phyloP scores from a whole-genome alignment of 2,113 vertebrate genomes.

The Nyctereutes procyonoides region DNA sequence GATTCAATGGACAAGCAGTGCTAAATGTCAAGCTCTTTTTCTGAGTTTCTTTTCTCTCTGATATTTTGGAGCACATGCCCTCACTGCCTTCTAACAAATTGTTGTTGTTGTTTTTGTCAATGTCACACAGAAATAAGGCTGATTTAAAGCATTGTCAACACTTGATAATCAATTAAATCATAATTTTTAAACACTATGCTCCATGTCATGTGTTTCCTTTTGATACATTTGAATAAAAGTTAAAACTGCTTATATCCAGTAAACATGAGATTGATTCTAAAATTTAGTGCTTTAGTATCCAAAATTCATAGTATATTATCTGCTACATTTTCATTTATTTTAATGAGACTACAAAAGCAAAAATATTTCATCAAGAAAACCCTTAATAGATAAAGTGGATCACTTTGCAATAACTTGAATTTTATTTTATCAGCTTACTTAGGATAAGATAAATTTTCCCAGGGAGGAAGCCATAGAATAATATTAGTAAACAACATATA shows the following conservation, averaged over 20 bases:
- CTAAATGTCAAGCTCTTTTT: background rate
- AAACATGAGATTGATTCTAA: background rate
- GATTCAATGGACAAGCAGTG: background rate
- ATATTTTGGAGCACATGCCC: background rate
- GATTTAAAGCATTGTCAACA: background rate
- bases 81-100: background rate
- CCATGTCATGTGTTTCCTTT: background rate
- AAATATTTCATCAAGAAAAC: background rate
- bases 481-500: background rate
- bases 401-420: background rate
- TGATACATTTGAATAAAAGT: background rate
- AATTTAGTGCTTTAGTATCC: background rate
- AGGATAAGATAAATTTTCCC: background rate
- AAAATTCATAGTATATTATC: background rate
- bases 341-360: background rate
- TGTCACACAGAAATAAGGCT: background rate
- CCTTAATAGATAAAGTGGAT: background rate
- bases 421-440: background rate
- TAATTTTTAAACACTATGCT: background rate
- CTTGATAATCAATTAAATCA: background rate
- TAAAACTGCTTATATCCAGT: background rate
- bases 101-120: background rate
- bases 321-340: background rate
- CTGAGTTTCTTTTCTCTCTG: background rate
- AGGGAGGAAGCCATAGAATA: background rate